Evolutionary conservation across 2,888 invertebrate genomes (phyloP).

Genomic region (Siphlonurus alternatus): DNA sequence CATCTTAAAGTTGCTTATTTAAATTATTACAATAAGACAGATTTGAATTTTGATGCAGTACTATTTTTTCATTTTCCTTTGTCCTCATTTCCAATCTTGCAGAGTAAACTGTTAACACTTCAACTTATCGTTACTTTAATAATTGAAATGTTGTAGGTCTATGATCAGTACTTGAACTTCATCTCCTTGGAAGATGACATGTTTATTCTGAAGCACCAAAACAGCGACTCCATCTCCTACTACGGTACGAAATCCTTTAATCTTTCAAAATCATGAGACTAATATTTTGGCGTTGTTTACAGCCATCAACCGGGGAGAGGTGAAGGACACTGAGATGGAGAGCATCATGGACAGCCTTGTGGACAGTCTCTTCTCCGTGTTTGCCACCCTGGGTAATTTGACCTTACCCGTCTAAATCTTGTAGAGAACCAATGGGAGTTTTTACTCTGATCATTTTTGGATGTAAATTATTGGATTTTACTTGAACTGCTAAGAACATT

Average conservation of each 20-base stretch:
- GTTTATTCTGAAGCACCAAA: slow-evolving; percentile 85
- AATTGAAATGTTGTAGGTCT: slow-evolving; percentile 38
- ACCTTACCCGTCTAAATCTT: slow-evolving; percentile 13
- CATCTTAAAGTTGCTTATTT: too few species aligned
- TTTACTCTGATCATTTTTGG: not conserved
- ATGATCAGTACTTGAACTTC: slow-evolving; percentile 97
- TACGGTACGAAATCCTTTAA: slow-evolving; percentile 59
- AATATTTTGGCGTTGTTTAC: slow-evolving; percentile 21
- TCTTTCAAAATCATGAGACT: not conserved
- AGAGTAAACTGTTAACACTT: too few species aligned
- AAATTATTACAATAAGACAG: too few species aligned
- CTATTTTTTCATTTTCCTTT: too few species aligned
- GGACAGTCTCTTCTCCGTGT: slow-evolving; percentile 92
- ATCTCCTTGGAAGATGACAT: slow-evolving; percentile 96
- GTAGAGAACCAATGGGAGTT: not conserved
- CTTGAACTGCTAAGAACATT: slow-evolving; percentile 1
- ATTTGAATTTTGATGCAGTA: too few species aligned
- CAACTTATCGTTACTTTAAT: too few species aligned
- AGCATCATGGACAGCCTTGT: slow-evolving; percentile 84
- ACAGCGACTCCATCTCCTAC: slow-evolving; percentile 79
- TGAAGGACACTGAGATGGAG: slow-evolving; percentile 92
- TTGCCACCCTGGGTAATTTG: slow-evolving; percentile 79
- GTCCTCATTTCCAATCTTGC: too few species aligned
- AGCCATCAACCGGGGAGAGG: slow-evolving; percentile 87
- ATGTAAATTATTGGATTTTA: slow-evolving; percentile 15